Base-by-base conservation (phyloP, 2,888 invertebrate genomes). In the Leucoma salicis region DNA sequence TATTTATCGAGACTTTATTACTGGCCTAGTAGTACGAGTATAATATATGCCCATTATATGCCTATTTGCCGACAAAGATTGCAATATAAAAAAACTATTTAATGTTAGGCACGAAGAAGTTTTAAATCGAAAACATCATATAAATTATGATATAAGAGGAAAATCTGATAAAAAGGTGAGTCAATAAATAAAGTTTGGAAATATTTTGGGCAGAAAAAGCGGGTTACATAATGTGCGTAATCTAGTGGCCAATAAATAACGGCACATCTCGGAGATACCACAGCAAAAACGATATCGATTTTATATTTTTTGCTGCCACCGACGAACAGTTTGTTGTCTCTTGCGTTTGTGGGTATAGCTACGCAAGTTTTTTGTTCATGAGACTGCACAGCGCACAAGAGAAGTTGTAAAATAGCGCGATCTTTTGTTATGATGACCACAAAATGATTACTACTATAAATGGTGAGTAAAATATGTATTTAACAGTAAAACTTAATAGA, bases 221-320 rank as follows among this genome's bases (percentile, higher is more conserved):
- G 35, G 40, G 48, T 44, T 49, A 47, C 39, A 46, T 47, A 57
- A 53, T 51, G 48, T 51, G 42, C 39, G 62, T 53, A 62, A 63
- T 63, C 62, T 57, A 45, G 51, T 44, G 35, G 48, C 39, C 54
- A 49, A 63, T 61, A 59, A 61, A 57, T 63, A 57, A 57, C 52
- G 44, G 46, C 37, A 42, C 49, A 53, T 60, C 50, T 56, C 44
- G 42, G 43, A 36, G 53, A 49, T 44, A 48, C 46, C 36, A 46
- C 46, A 44, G 7, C 54, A 53, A 61, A 63, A 63, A 62, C 44
- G 49, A 35, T 50, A 53, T 57, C 48, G 51, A 54, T 55, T 56
- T 46, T 46, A 40, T 52, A 53, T 53, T 62, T 60, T 60, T 57
- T 57, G 44, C 43, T 42, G 21, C 49, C 41, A 28, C 44, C 34